Conservation (phyloP, 35 echinoderm and acorn worm species). For the Stichopus chloronotus region DNA sequence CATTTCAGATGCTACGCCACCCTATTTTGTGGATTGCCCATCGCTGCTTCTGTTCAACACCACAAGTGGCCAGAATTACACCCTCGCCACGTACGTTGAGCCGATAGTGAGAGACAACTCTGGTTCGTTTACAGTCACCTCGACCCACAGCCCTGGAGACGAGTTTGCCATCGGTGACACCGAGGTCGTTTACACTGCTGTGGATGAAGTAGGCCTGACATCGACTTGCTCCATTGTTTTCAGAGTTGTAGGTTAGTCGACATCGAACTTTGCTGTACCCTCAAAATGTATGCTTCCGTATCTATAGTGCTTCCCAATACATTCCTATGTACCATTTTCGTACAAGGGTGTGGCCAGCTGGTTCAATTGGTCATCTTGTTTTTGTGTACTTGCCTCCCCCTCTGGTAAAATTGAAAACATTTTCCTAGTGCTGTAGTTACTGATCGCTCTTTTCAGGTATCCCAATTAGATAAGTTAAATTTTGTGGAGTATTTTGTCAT, state of each 20-base stretch:
- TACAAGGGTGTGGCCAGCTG: neutral
- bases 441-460: too few species aligned
- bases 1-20: neutral
- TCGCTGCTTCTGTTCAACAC: neutral
- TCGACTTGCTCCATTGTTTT: constrained; percentile 34
- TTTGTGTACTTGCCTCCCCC: too few species aligned
- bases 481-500: too few species aligned
- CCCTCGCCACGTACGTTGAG: constrained; percentile 8
- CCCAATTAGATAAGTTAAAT: too few species aligned
- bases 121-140: neutral
- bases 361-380: neutral
- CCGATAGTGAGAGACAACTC: constrained; percentile 56
- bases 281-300: neutral
- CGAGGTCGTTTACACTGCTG: constrained; percentile 9
- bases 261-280: neutral
- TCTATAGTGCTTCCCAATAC: neutral
- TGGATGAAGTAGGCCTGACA: neutral
- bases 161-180: constrained; percentile 30
- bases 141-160: constrained; percentile 2
- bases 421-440: too few species aligned
- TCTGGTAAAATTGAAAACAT: too few species aligned
- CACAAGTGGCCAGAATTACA: neutral
- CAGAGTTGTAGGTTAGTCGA: constrained; percentile 43
- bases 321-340: neutral
- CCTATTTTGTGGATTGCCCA: neutral